Base-by-base conservation (phyloP, 1,140 invertebrate species). In the Drosophila willistoni region DNA sequence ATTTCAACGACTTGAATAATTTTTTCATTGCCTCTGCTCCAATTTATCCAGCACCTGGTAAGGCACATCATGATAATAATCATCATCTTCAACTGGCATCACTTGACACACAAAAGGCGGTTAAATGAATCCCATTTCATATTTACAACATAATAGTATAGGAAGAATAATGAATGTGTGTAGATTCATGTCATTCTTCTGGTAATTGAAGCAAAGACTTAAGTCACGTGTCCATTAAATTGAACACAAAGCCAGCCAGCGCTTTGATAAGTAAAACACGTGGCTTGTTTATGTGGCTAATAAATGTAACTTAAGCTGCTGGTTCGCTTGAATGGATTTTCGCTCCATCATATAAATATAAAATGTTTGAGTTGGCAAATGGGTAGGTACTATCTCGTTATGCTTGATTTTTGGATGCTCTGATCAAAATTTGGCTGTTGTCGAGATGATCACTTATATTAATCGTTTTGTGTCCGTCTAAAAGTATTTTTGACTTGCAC, bases 81-180 rank as follows among this genome's bases (percentile, higher is more conserved):
- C 62, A 56, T 61, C 63, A 36, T 62, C 72, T 42, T 14, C 34
- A 42, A 64, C 25, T 47, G 13, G 10, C 57, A 34, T 41, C 19
- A 62, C 57, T 71, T 66, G 69, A 66, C 69, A 71, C 25, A 63
- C 51, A 77, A 41, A 76, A 68, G 29, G 4, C 63, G 19, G 36
- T 60, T 59, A 10, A 47, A 60, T 14, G 33, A 33, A 51, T 47
- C 34, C 10, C 47, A 57, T 59, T 47, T 33, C 17, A 19, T 44
- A 44, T 17, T 55, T 39, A 41, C 25, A 56, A 7, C 25, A 7
- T 57, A 14, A 57, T 57, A 14, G 4, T 29, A 7, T 34, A 34
- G n/a, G 12, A 34, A 13, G 12, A 25, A 29, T 12, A 13, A n/a
- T 55, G 13, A 7, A 44, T 64, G 7, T 61, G 1, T 22, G 1